Conservation (phyloP, 2,797 vertebrate genomes). For the Typhlichthys eigenmanni region DNA sequence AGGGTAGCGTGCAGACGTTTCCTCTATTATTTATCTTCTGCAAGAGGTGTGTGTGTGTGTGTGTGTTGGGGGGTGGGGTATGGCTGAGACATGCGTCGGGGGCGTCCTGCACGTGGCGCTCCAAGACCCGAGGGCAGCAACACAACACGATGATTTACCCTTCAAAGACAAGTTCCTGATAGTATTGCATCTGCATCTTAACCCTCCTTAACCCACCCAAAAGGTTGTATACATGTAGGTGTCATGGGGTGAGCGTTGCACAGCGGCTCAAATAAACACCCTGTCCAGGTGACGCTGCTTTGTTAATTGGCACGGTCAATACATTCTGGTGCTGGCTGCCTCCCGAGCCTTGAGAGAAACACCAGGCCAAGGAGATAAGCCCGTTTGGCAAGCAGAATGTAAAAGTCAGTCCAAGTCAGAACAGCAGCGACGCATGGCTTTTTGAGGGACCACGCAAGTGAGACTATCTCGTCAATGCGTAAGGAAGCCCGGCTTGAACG, state of each 20-base stretch:
- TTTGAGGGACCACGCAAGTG: neutral
- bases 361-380: neutral
- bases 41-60: constrained; percentile 27
- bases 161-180: constrained; percentile 74
- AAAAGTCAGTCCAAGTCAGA: neutral
- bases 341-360: neutral
- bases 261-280: constrained; percentile 75
- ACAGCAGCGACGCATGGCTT: neutral
- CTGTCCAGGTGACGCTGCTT: constrained; percentile 31
- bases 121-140: constrained; percentile 63
- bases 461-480: neutral
- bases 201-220: constrained; percentile 70
- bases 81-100: constrained; percentile 60
- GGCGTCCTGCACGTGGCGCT: constrained; percentile 69
- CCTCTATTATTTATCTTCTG: constrained; percentile 56
- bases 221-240: constrained; percentile 68
- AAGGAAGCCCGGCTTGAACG: neutral
- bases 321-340: constrained; percentile 35
- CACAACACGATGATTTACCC: constrained; percentile 71
- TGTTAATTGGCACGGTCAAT: neutral
- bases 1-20: constrained; percentile 72
- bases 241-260: constrained; percentile 64
- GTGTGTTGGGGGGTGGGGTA: constrained; percentile 18
- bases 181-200: constrained; percentile 75
- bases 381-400: too few species aligned